These are phyloP conservation scores for Ennomos quercinarius DNA, from an alignment of 2,888 invertebrate genomes.

Conservation along the genomic window DNA sequence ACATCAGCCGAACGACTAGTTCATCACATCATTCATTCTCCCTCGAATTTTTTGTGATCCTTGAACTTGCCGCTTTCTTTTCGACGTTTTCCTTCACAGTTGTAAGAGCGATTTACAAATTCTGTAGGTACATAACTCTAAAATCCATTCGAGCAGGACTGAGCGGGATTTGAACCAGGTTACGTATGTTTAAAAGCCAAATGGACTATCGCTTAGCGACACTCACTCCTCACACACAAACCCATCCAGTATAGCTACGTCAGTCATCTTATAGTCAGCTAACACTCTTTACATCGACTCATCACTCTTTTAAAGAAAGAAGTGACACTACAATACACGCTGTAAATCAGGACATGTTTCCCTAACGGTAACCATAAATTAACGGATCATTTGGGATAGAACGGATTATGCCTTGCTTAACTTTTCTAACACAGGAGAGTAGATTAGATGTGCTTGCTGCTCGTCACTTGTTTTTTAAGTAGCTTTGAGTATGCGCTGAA, in stretches of 20 bases:
- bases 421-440: slow-evolving; percentile 9
- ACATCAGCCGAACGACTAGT: too few relatives aligned
- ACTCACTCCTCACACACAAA: too few relatives aligned
- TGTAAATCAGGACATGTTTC: slow-evolving; percentile 61
- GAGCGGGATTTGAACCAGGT: too few relatives aligned
- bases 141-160: too few relatives aligned
- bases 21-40: too few relatives aligned
- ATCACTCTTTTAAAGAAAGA: slow-evolving; percentile 8
- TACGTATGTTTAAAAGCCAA: too few relatives aligned
- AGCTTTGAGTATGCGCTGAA: neutral
- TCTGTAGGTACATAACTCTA: too few relatives aligned
- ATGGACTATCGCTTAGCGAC: too few relatives aligned
- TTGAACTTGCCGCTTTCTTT: too few relatives aligned
- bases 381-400: slow-evolving; percentile 45
- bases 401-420: slow-evolving; percentile 38
- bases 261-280: slow-evolving; percentile 3
- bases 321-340: slow-evolving; percentile 25
- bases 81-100: too few relatives aligned
- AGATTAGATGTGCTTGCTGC: neutral
- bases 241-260: neutral
- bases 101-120: too few relatives aligned
- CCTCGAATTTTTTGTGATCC: too few relatives aligned
- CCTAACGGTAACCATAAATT: slow-evolving; percentile 51
- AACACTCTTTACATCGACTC: slow-evolving; percentile 3
- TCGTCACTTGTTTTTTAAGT: neutral